Conservation (phyloP, 2,888 invertebrate species). For the Lasioglossum villosulum region DNA sequence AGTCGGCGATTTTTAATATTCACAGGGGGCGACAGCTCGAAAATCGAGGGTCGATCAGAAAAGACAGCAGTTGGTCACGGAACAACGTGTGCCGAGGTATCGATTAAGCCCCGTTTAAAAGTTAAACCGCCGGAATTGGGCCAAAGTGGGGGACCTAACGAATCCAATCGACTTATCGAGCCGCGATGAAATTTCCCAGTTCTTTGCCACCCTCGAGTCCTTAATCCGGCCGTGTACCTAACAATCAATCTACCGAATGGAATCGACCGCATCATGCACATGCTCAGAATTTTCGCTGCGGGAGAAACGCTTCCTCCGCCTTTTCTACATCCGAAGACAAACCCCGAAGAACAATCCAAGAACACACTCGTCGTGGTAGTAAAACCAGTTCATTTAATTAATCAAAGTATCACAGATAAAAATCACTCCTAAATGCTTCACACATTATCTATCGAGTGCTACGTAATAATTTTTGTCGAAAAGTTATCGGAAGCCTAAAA, state of each 20-base stretch:
- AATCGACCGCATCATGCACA: constrained; percentile 27
- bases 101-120: constrained; percentile 56
- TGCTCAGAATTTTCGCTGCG: background rate
- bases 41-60: background rate
- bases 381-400: no score
- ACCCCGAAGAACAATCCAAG: background rate
- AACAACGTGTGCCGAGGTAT: constrained; percentile 37
- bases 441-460: no score
- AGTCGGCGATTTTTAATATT: background rate
- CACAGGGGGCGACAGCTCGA: background rate
- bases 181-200: constrained; percentile 52
- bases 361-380: no score
- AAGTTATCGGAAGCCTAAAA: background rate
- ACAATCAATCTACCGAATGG: constrained; percentile 45
- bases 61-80: background rate
- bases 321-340: background rate
- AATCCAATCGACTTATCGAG: constrained; percentile 59
- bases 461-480: no score
- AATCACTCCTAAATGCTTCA: no score
- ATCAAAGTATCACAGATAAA: no score
- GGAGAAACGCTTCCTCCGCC: background rate
- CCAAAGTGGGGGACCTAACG: constrained; percentile 55
- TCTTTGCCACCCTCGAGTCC: constrained; percentile 42
- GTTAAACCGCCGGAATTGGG: constrained; percentile 56
- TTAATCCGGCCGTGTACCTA: constrained; percentile 47